Base-by-base conservation (phyloP, 1,140 invertebrate genomes). In the Drosophila simulans region DNA sequence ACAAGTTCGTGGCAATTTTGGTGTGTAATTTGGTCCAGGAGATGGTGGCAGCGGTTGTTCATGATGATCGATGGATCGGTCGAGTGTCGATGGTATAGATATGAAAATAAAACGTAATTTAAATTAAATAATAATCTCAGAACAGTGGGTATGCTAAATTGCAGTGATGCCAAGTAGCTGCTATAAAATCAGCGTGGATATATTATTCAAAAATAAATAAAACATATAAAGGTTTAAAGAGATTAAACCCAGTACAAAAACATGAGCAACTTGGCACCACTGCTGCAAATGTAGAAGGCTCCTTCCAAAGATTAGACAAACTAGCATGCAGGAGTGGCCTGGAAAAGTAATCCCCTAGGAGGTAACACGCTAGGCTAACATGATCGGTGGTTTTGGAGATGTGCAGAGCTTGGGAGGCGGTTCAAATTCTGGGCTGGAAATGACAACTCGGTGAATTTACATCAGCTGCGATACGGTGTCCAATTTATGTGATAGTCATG, bases 281-380 rank as follows among this genome's bases (percentile, higher is more conserved):
- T 68, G 37, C 46, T 27, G 12, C 17, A 45, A 45, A 45, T 39
- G 15, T 42, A 49, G 10, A 22, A 63, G 27, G 43, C 52, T 35
- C 46, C 22, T 34, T 48, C 52, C 22, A 34, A 65, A 53, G 46
- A 64, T 42, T 20, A 25, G 64, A 42, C 12, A 35, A 83, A 84
- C 64, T 64, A 79, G 75, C 80, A 83, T 83, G 80, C 80, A 84
- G 62, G 56, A 70, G 59, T 57, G 42, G 62, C 60, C 60, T 59
- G 55, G 45, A 45, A 48, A 40, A 52, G 64, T 42, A 35, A 43
- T 65, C 25, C 45, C 27, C 72, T 77, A 77, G 45, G 49, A 40
- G 73, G 54, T 57, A 74, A 74, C 52, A 56, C 52, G 53, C 79
- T 81, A 82, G 45, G 60, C 60, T 72, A 66, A 53, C 56, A 69